These are phyloP conservation scores for Trichogramma dendrolimi DNA, from an alignment of 2,888 invertebrate genomes.

Conservation along the genomic window DNA sequence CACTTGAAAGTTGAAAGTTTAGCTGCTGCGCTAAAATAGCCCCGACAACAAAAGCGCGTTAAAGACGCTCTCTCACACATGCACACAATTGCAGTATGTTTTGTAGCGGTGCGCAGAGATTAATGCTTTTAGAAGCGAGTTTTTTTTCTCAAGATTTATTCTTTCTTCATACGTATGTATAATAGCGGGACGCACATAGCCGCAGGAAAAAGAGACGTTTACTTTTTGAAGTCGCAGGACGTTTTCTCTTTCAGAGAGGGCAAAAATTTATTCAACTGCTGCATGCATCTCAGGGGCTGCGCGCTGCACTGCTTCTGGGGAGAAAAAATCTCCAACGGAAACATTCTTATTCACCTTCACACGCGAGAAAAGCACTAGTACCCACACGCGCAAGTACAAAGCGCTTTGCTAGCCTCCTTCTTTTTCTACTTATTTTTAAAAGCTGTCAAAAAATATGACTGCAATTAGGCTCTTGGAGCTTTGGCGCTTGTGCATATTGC, in stretches of 20 bases:
- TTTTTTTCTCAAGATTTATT: too few relatives aligned
- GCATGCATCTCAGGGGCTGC: neutral
- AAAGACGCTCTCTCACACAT: too few relatives aligned
- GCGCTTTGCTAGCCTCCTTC: constrained; percentile 9
- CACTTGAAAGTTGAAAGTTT: too few relatives aligned
- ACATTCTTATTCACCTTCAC: constrained; percentile 21
- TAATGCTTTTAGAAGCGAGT: too few relatives aligned
- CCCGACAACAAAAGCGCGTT: too few relatives aligned
- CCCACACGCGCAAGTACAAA: constrained; percentile 16
- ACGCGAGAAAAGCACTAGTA: constrained; percentile 18
- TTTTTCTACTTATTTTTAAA: neutral
- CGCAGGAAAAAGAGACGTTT: constrained; percentile 1
- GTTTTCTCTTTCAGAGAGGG: constrained; percentile 4
- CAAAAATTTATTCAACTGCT: constrained; percentile 25
- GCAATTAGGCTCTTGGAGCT: constrained; percentile 18
- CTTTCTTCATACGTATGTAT: too few relatives aligned
- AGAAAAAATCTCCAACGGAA: constrained; percentile 12
- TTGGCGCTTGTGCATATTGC: too few relatives aligned
- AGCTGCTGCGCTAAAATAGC: too few relatives aligned
- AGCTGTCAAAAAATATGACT: constrained; percentile 23
- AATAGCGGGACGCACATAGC: too few relatives aligned
- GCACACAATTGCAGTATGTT: too few relatives aligned
- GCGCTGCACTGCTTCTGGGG: neutral
- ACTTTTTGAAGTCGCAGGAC: constrained; percentile 21
- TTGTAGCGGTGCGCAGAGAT: too few relatives aligned